Evolutionary conservation across 2,888 invertebrate genomes (phyloP), one percentile per base, ranked within the genome.

Genomic region (Papilio gigon): DNA sequence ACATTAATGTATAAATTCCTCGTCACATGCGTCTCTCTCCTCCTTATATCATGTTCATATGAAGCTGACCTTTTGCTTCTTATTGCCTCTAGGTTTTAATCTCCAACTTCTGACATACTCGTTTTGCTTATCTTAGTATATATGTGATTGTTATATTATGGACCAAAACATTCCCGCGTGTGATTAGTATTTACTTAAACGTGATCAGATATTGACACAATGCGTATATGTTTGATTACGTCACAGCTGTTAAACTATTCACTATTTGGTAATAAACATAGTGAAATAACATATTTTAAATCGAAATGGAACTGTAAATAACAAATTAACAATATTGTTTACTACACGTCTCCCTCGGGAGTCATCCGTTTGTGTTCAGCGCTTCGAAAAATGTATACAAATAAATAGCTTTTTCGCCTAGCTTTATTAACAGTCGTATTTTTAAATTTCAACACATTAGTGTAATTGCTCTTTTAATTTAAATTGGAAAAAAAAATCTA

Each of bases 291-390:
- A 6, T 50, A 50, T 50, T 50, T 50, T 25, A 50, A 50, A 50
- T 27, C 50, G 25, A 50, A 50, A 50, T 27, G 63, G 25, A 47
- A 63, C 14, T 25, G 50, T 25, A 63, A 63, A 63, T 42, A 63
- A 50, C 47, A 63, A 27, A 47, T 63, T 63, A 63, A 50, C 50
- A 63, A 63, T 50, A 63, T 63, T 63, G 63, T 64, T 64, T 64
- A 64, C 50, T 50, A 47, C 33, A 64, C 53, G 50, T 37, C 22
- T 11, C 63, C 63, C 35, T 35, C 25, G 63, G 37, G 63, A 64
- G 50, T 8, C 37, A 64, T 64, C 22, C 35, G 22, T 63, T 63
- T 63, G 50, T 64, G 33, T 64, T 47, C 50, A 50, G 25, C 50
- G 63, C 22, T 64, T 25, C 63, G 35, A 50, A 64, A 64, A 64